Percentiles rank a stretch among this genome's conserved stretches.
Evolutionary conservation across 92 coral and sea anemone genomes (phyloP).

Genomic region (Blastomussa wellsi): DNA sequence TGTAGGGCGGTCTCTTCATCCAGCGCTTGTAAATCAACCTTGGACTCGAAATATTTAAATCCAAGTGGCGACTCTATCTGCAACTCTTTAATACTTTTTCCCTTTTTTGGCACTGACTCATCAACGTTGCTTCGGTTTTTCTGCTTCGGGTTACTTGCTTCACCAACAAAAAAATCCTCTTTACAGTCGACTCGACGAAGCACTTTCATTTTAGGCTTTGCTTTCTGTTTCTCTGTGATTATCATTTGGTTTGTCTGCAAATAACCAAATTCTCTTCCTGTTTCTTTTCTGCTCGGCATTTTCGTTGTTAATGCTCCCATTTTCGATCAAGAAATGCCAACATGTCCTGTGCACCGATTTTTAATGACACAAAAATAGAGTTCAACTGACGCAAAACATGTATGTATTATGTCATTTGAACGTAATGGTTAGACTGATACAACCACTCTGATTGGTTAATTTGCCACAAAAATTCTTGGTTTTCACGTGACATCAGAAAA

Average conservation of each 20-base stretch:
- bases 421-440: too few relatives aligned
- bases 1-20: conserved; percentile 4
- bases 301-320: too few relatives aligned
- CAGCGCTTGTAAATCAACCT: not conserved
- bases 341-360: too few relatives aligned
- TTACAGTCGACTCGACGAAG: not conserved
- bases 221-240: not conserved
- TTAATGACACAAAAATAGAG: too few relatives aligned
- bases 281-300: too few relatives aligned
- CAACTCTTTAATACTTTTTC: not conserved
- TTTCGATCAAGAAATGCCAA: too few relatives aligned
- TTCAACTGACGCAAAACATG: too few relatives aligned
- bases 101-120: not conserved
- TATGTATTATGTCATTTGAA: too few relatives aligned
- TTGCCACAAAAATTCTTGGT: too few relatives aligned
- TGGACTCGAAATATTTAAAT: not conserved
- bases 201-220: not conserved
- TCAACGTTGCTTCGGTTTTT: not conserved
- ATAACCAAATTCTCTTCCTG: too few relatives aligned
- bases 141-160: not conserved
- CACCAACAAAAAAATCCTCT: not conserved
- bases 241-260: not conserved
- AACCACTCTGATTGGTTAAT: too few relatives aligned
- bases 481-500: too few relatives aligned
- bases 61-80: not conserved